phyloP scores from a whole-genome alignment of 1,140 invertebrate species.

The Semibalanus balanoides region DNA sequence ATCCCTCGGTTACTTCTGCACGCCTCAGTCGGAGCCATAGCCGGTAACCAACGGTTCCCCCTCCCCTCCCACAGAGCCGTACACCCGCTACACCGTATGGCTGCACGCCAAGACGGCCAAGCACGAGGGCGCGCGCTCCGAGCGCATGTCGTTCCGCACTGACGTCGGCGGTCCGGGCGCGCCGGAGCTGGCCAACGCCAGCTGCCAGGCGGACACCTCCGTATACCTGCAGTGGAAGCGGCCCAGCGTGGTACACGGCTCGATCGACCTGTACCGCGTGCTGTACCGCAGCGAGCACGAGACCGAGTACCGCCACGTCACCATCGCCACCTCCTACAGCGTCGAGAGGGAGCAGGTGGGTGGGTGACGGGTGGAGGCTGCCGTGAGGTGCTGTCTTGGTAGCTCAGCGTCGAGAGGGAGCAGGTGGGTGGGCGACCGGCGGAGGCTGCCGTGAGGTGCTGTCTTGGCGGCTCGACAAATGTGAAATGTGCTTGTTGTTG shows the following conservation, averaged over 20 bases:
- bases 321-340: slow-evolving; percentile 18
- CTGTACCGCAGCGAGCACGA: slow-evolving; percentile 17
- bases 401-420: too few relatives aligned
- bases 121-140: slow-evolving; percentile 56
- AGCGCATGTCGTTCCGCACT: slow-evolving; percentile 52
- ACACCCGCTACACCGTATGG: slow-evolving; percentile 70
- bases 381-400: too few relatives aligned
- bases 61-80: slow-evolving; percentile 46
- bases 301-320: slow-evolving; percentile 18
- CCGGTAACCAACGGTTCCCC: not conserved
- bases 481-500: too few relatives aligned
- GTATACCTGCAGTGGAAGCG: slow-evolving; percentile 65
- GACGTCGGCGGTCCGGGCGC: slow-evolving; percentile 65
- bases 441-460: too few relatives aligned
- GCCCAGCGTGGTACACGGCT: slow-evolving; percentile 46
- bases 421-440: too few relatives aligned
- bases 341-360: slow-evolving; percentile 18
- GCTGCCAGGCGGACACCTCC: slow-evolving; percentile 57
- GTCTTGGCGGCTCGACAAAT: too few relatives aligned
- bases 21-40: too few relatives aligned
- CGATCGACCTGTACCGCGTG: slow-evolving; percentile 22
- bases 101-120: slow-evolving; percentile 59
- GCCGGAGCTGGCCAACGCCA: slow-evolving; percentile 61
- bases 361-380: not conserved
- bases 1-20: too few relatives aligned